A percentile compares a stretch with the other conserved stretches of the same genome.
Evolutionary conservation across 2,888 invertebrate species (phyloP).

Genomic region (Drosophila lutescens): DNA sequence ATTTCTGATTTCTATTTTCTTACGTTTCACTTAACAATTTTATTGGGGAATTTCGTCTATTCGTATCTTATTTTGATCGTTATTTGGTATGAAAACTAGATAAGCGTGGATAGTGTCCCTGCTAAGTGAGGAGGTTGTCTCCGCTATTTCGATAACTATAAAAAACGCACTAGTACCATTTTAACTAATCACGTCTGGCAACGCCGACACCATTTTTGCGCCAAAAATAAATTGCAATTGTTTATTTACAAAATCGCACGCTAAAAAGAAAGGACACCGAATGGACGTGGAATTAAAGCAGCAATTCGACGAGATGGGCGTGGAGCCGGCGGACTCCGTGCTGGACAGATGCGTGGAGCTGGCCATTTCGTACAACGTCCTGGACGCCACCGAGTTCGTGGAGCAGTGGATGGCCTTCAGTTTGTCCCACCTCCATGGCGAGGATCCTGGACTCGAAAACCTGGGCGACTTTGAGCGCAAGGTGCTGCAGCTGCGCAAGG

Average conservation of each 20-base stretch:
- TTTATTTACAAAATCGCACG: conserved; percentile 14
- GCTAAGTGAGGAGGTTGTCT: too few species aligned
- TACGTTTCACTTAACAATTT: too few species aligned
- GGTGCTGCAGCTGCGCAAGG: conserved; percentile 86
- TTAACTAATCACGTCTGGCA: neutral
- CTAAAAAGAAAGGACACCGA: conserved; percentile 62
- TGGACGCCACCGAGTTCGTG: conserved; percentile 89
- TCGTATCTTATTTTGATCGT: too few species aligned
- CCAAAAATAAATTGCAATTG: conserved; percentile 28
- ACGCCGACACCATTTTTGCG: conserved; percentile 12
- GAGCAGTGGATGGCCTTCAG: conserved; percentile 92
- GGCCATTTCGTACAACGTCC: conserved; percentile 87
- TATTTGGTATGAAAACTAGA: too few species aligned
- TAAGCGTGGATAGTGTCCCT: too few species aligned
- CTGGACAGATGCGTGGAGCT: conserved; percentile 88
- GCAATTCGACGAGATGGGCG: conserved; percentile 88
- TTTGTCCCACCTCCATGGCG: conserved; percentile 87
- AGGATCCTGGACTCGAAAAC: conserved; percentile 86
- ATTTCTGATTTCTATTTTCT: too few species aligned
- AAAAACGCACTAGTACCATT: neutral
- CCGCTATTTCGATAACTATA: neutral
- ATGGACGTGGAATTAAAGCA: conserved; percentile 84
- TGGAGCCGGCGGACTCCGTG: conserved; percentile 86
- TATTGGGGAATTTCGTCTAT: too few species aligned
- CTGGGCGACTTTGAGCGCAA: conserved; percentile 88